Evolutionary conservation across 2,888 invertebrate species (phyloP).

Genomic region (Drosophila acutilabella): DNA sequence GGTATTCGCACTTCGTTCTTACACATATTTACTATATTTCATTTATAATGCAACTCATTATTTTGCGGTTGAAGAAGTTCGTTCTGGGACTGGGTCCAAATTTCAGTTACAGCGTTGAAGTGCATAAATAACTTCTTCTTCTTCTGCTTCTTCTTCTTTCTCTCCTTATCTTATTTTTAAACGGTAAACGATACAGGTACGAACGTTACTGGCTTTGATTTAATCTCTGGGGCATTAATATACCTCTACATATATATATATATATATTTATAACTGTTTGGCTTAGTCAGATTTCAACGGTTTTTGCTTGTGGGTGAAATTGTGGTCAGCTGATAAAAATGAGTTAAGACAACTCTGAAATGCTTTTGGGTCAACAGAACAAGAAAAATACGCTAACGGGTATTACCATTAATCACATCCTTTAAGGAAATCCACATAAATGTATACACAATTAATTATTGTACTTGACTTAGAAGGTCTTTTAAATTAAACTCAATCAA

Average conservation of each 20-base stretch:
- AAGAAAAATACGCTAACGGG: slow-evolving; percentile 36
- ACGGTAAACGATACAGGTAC: slow-evolving; percentile 68
- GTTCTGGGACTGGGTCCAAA: slow-evolving; percentile 44
- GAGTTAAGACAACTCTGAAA: slow-evolving; percentile 33
- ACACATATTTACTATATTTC: slow-evolving; percentile 25
- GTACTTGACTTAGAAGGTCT: slow-evolving; percentile 32
- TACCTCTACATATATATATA: slow-evolving; percentile 5
- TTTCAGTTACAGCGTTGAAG: slow-evolving; percentile 67
- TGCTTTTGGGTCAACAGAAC: slow-evolving; percentile 46
- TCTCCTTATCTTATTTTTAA: slow-evolving; percentile 35
- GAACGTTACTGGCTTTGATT: slow-evolving; percentile 47
- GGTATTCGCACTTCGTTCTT: slow-evolving; percentile 12
- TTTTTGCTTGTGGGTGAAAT: slow-evolving; percentile 50
- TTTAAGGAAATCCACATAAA: slow-evolving; percentile 26
- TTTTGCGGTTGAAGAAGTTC: slow-evolving; percentile 73
- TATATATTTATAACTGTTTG: slow-evolving; percentile 11
- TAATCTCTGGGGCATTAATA: slow-evolving; percentile 67
- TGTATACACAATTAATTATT: not conserved
- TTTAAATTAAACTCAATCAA: slow-evolving; percentile 29
- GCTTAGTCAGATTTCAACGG: slow-evolving; percentile 64
- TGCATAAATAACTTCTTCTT: slow-evolving; percentile 67
- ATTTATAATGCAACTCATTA: slow-evolving; percentile 67
- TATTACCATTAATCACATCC: slow-evolving; percentile 17
- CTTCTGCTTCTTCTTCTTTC: slow-evolving; percentile 4
- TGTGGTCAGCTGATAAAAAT: slow-evolving; percentile 28